phyloP scores from a whole-genome alignment of 2,113 vertebrate genomes.

The Galemys pyrenaicus region DNA sequence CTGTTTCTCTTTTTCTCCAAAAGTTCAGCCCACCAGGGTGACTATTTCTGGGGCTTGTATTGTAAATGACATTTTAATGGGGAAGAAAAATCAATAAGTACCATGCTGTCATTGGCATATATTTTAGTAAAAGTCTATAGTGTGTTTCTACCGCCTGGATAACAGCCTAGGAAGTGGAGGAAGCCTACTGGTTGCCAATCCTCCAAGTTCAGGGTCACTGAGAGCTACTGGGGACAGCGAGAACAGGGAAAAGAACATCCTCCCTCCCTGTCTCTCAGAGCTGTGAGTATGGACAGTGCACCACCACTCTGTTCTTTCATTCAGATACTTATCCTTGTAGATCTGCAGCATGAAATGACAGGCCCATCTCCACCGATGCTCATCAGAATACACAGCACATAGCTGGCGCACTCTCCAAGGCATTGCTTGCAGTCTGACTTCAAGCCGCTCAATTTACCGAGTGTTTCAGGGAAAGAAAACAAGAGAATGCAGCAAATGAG shows the following conservation, averaged over 20 bases:
- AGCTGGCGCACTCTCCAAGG: not conserved
- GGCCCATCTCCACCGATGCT: not conserved
- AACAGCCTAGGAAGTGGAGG: conserved; percentile 6
- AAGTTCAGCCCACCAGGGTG: conserved; percentile 10
- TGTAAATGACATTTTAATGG: conserved; percentile 66
- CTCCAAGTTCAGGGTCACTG: not conserved
- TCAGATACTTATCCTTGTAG: not conserved
- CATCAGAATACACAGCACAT: not conserved
- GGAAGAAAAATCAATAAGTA: conserved; percentile 47
- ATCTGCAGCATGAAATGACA: not conserved
- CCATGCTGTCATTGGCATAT: not conserved
- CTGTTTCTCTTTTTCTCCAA: not conserved
- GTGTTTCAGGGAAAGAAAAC: conserved; percentile 26
- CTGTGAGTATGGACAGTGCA: not conserved
- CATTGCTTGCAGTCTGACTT: not conserved
- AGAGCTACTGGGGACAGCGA: not conserved
- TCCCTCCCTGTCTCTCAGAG: not conserved
- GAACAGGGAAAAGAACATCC: too few relatives aligned
- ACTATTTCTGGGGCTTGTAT: not conserved
- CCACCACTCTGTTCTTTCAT: not conserved
- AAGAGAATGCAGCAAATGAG: not conserved
- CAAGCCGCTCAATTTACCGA: not conserved
- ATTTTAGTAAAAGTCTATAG: not conserved
- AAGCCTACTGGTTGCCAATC: not conserved
- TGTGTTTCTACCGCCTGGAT: conserved; percentile 6